These are phyloP conservation scores for Keiferia lycopersicella DNA, from an alignment of 2,888 invertebrate genomes.

Conservation along the genomic window DNA sequence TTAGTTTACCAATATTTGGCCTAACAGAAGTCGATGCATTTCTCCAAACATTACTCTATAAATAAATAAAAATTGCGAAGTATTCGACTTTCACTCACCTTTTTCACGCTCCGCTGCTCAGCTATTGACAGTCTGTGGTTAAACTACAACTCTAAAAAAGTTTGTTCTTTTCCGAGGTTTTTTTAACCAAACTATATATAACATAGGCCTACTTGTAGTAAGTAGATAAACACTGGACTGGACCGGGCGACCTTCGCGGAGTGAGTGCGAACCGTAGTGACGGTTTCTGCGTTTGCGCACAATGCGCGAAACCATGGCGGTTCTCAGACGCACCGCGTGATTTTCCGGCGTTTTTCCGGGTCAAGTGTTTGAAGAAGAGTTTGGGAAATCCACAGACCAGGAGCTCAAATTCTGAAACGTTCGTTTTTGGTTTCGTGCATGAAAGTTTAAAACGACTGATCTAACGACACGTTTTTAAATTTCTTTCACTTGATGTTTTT, in stretches of 20 bases:
- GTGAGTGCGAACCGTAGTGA: neutral
- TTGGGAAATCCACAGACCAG: too few relatives aligned
- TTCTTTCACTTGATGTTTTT: too few relatives aligned
- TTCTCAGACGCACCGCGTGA: too few relatives aligned
- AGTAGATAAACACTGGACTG: neutral
- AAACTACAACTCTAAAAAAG: neutral
- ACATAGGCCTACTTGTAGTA: neutral
- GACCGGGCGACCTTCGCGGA: constrained; percentile 7
- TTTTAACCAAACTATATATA: neutral
- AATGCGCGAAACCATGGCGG: neutral
- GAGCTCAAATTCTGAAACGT: too few relatives aligned
- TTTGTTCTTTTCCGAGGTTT: neutral
- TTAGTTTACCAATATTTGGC: too few relatives aligned
- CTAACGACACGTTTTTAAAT: too few relatives aligned
- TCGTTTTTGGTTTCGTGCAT: too few relatives aligned
- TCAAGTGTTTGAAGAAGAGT: too few relatives aligned
- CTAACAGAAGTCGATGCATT: too few relatives aligned
- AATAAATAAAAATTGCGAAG: neutral
- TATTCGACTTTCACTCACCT: constrained; percentile 10
- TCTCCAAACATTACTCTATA: neutral
- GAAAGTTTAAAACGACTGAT: too few relatives aligned
- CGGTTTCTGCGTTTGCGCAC: constrained; percentile 1
- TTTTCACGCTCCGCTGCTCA: neutral
- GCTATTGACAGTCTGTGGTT: neutral
- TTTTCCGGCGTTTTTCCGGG: too few relatives aligned